Percentiles rank a stretch among this genome's conserved stretches.
phyloP scores from a whole-genome alignment of 2,888 invertebrate species.

The Drosophila greeni region DNA sequence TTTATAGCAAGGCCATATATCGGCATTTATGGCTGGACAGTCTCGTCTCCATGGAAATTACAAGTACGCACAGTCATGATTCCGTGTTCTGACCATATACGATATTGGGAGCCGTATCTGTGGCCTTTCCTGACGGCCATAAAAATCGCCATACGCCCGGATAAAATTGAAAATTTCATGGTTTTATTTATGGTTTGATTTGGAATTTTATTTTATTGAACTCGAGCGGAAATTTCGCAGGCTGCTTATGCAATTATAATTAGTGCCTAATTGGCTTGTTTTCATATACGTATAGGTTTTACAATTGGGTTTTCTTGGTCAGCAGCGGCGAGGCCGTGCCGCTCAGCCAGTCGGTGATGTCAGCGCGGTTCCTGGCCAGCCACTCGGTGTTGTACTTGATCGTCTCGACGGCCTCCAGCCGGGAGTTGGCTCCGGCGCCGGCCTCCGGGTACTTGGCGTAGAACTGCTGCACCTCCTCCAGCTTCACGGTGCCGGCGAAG shows the following conservation, averaged over 20 bases:
- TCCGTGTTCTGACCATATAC: conserved; percentile 29
- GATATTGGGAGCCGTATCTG: conserved; percentile 11
- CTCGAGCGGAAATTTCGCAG: conserved; percentile 23
- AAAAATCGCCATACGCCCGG: conserved; percentile 52
- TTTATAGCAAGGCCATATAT: conserved; percentile 34
- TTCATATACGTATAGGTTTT: conserved; percentile 37
- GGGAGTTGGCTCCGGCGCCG: conserved; percentile 87
- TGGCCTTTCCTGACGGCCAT: conserved; percentile 16
- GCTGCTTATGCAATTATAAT: conserved; percentile 32
- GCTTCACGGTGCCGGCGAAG: conserved; percentile 84
- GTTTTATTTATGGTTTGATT: conserved; percentile 55
- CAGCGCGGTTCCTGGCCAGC: conserved; percentile 81
- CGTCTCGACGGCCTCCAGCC: conserved; percentile 87
- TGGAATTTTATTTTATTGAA: conserved; percentile 51
- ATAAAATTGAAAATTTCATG: conserved; percentile 38
- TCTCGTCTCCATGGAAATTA: conserved; percentile 1
- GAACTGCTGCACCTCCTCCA: conserved; percentile 87
- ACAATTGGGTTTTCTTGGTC: conserved; percentile 43
- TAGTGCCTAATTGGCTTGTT: conserved; percentile 25
- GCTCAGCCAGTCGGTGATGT: conserved; percentile 83
- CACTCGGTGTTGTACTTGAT: conserved; percentile 89
- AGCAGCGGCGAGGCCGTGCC: conserved; percentile 32
- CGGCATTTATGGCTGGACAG: conserved; percentile 37
- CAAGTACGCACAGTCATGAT: conserved; percentile 24
- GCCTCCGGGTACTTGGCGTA: conserved; percentile 88